phyloP scores from a whole-genome alignment of 2,797 vertebrate genomes.

The Melanotaenia nigrans region DNA sequence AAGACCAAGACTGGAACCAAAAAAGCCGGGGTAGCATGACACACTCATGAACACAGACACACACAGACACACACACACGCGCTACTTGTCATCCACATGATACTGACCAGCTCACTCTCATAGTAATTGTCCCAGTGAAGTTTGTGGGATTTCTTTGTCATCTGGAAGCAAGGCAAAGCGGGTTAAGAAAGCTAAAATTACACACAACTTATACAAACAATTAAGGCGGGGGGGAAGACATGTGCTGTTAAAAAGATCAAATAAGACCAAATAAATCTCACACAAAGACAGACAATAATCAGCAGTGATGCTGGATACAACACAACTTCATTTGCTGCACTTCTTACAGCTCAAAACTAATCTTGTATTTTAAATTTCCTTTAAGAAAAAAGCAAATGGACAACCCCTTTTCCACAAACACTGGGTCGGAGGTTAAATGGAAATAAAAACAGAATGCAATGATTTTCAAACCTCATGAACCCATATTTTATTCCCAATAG shows the following conservation, averaged over 20 bases:
- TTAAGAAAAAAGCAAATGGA: neutral
- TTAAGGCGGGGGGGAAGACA: conserved; percentile 16
- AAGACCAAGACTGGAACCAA: conserved; percentile 49
- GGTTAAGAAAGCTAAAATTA: conserved; percentile 67
- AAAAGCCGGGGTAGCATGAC: conserved; percentile 44
- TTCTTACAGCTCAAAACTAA: neutral
- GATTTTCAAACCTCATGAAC: neutral
- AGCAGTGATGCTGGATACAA: neutral
- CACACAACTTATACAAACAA: conserved; percentile 27
- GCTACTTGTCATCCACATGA: conserved; percentile 58
- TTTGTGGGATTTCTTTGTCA: conserved; percentile 94
- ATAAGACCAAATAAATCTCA: conserved; percentile 8
- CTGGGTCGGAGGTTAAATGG: neutral
- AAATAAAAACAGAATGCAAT: neutral
- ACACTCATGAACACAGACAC: conserved; percentile 60
- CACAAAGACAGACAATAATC: neutral
- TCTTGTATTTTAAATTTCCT: neutral
- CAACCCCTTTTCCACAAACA: neutral
- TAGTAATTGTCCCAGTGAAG: conserved; percentile 95
- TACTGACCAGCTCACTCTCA: conserved; percentile 98
- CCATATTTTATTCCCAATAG: neutral
- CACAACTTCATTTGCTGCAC: neutral
- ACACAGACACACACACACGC: conserved; percentile 63
- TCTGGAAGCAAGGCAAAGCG: conserved; percentile 91
- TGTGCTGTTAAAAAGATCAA: conserved; percentile 20